Base-by-base conservation (phyloP, 2,797 vertebrate genomes). In the Spinus pinus region DNA sequence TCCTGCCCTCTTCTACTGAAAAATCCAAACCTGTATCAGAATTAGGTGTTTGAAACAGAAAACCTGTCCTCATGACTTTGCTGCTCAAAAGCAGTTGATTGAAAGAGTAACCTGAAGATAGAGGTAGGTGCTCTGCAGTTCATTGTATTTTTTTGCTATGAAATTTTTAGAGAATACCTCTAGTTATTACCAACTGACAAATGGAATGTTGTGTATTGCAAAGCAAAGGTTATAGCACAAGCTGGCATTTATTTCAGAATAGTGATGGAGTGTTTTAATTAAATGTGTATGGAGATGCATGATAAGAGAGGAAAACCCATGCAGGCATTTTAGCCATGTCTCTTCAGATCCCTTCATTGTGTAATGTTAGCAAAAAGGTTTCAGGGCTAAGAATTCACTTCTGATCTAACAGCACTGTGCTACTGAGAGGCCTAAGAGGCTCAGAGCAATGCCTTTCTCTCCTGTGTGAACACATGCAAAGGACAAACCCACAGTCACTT, bases 251-350 rank as follows among this genome's bases (percentile, higher is more conserved):
- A 81, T 85, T 54, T 87, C 82, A 95, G 44, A 94, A 69, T 9
- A 81, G 37, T 84, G 92, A 95, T n/a, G 67, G 47, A 80, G 60
- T 90, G 86, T 95, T 97, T 96, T 95, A 97, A 95, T 97, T 95
- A 92, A 88, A 67, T 56, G 28, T 41, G 39, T 91, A 75, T 95
- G 89, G n/a, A 74, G 42, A 65, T 79, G 19, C 10, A 46, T 69
- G 53, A 73, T 80, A 90, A 92, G 35, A 79, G 73, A 14, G 61
- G 46, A 88, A 86, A 91, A 72, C 20, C 47, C 70, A 84, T 87
- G n/a, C 39, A 77, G 41, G 83, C 47, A 51, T 50, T 88, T 91
- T 78, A 74, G 67, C 10, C 21, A 28, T 31, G 22, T 57, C 94
- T 91, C 82, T 66, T 80, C 75, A 91, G 80, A 77, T 10, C 5